Conservation (phyloP, 2,888 invertebrate genomes). For the Platycnemis pennipes region DNA sequence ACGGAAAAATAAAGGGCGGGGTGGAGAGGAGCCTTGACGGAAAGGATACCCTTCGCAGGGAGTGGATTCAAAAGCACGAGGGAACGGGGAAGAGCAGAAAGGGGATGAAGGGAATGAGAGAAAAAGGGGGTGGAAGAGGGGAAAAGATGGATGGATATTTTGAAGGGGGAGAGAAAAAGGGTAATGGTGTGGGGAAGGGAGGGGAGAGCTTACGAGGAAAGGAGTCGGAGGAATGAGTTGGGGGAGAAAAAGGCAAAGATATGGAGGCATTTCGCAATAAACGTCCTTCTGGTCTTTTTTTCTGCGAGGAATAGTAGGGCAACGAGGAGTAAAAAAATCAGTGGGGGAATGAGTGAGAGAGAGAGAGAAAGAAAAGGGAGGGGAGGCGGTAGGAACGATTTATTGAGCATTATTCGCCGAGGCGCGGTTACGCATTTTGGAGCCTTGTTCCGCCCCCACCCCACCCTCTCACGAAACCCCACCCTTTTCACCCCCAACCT, state of each 20-base stretch:
- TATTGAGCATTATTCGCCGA: constrained; percentile 60
- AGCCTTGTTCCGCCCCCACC: constrained; percentile 10
- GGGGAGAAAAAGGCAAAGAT: constrained; percentile 33
- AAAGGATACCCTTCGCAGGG: too few relatives aligned
- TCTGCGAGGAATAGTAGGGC: constrained; percentile 20
- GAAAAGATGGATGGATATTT: not conserved
- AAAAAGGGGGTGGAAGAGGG: not conserved
- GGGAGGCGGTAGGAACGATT: constrained; percentile 9
- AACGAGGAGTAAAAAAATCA: not conserved
- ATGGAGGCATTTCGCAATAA: constrained; percentile 58
- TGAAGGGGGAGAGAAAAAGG: not conserved
- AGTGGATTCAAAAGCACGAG: too few relatives aligned
- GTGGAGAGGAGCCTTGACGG: too few relatives aligned
- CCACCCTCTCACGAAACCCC: not conserved
- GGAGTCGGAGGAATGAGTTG: not conserved
- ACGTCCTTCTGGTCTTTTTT: constrained; percentile 39
- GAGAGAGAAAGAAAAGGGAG: not conserved
- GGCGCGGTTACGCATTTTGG: constrained; percentile 62
- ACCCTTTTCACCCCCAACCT: not conserved
- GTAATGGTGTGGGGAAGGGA: not conserved
- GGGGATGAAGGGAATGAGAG: not conserved
- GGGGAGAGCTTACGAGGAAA: not conserved
- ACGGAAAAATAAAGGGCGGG: too few relatives aligned
- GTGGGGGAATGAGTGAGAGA: not conserved
- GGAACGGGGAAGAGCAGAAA: too few relatives aligned